These are phyloP conservation scores for Pipra filicauda DNA, from an alignment of 2,113 vertebrate genomes.

Conservation along the genomic window DNA sequence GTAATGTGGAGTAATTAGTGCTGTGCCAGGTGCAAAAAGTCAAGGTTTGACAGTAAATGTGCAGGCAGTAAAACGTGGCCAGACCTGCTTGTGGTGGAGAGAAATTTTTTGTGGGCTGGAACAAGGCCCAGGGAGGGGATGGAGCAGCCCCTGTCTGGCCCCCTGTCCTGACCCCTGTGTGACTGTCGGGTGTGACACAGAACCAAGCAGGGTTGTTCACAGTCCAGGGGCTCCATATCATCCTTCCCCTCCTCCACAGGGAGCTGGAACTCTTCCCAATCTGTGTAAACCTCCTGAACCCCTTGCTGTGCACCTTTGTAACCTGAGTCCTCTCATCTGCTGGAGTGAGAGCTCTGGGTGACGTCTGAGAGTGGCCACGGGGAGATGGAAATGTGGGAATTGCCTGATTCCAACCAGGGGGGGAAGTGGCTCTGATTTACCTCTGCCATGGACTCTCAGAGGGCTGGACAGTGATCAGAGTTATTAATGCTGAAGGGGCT, in stretches of 20 bases:
- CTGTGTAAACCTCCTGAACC: rapidly evolving
- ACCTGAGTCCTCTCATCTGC: neutral
- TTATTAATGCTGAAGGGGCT: neutral
- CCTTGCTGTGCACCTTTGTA: rapidly evolving
- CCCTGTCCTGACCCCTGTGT: neutral
- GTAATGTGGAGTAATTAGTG: neutral
- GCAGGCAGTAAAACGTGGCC: neutral
- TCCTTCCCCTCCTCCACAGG: neutral
- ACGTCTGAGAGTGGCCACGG: neutral
- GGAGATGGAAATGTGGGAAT: neutral
- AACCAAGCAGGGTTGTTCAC: neutral
- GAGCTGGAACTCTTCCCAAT: neutral
- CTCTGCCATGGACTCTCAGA: neutral
- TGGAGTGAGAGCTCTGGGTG: neutral
- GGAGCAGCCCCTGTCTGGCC: neutral
- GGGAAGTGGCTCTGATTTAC: neutral
- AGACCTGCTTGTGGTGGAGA: neutral
- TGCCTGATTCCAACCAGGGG: rapidly evolving
- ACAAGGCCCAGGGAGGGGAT: rapidly evolving
- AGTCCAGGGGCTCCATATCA: neutral
- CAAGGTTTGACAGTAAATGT: neutral
- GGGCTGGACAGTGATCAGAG: neutral
- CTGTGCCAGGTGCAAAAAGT: neutral
- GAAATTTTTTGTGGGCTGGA: neutral
- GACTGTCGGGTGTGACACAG: rapidly evolving